Evolutionary conservation across 2,113 vertebrate species (phyloP).

Genomic region (Leptosomus discolor): DNA sequence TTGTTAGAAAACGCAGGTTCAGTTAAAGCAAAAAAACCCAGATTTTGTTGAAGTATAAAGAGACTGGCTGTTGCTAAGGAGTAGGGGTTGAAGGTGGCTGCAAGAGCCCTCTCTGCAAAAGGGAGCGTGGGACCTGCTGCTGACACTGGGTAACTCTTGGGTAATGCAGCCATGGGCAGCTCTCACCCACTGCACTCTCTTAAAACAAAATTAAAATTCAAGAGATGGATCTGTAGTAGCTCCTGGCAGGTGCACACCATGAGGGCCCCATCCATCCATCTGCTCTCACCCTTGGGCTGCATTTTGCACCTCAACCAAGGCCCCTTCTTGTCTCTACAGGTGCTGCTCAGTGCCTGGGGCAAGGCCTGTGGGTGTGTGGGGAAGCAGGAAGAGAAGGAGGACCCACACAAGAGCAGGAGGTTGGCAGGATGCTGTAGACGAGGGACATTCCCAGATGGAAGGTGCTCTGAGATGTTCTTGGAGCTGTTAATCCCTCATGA

Average conservation of each 20-base stretch:
- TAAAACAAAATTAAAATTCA: background rate
- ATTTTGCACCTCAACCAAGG: background rate
- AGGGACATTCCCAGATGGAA: background rate
- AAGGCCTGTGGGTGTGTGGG: background rate
- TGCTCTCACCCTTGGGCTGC: background rate
- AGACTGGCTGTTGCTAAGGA: background rate
- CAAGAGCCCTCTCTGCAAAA: background rate
- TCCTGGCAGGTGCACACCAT: background rate
- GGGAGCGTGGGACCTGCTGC: background rate
- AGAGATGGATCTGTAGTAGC: background rate
- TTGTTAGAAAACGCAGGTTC: background rate
- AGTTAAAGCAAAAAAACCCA: background rate
- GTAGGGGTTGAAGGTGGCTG: background rate
- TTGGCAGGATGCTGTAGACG: background rate
- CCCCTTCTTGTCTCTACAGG: background rate
- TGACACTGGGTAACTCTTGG: background rate
- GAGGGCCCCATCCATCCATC: accelerated
- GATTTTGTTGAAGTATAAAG: background rate
- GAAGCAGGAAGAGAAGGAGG: background rate
- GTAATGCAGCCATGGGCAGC: background rate
- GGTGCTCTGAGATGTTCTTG: background rate
- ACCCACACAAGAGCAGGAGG: too few species aligned
- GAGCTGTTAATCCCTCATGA: background rate
- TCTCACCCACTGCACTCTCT: background rate
- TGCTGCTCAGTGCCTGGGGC: background rate